Evolutionary conservation across 2,888 invertebrate species (phyloP).

Genomic region (Psylliodes chrysocephalus): DNA sequence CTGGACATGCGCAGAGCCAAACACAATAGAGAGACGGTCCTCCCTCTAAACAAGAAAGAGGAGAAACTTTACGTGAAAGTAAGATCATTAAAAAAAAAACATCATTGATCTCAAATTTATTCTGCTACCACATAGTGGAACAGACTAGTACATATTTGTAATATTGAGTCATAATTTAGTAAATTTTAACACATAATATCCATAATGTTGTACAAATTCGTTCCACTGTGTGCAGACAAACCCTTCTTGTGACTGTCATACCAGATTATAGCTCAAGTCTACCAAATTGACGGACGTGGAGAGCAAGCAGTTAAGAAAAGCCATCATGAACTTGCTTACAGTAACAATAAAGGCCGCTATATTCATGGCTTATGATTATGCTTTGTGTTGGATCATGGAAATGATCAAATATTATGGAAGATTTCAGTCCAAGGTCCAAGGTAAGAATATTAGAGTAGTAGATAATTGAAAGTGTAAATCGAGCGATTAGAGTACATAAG

Average conservation of each 20-base stretch:
- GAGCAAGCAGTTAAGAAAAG: conserved; percentile 68
- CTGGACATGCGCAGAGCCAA: conserved; percentile 72
- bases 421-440: conserved; percentile 64
- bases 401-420: conserved; percentile 65
- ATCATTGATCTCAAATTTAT: too few species aligned
- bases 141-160: too few species aligned
- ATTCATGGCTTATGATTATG: conserved; percentile 81
- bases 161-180: too few species aligned
- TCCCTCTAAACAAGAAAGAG: conserved; percentile 77
- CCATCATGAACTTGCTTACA: conserved; percentile 69
- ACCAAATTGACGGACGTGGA: conserved; percentile 71
- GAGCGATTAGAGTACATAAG: too few species aligned
- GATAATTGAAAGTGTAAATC: too few species aligned
- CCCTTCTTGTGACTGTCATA: neutral
- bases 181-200: too few species aligned
- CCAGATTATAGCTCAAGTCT: conserved; percentile 67
- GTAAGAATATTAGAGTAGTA: too few species aligned
- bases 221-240: too few species aligned
- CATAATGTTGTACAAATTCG: too few species aligned
- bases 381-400: conserved; percentile 80
- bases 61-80: conserved; percentile 72
- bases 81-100: too few species aligned
- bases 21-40: conserved; percentile 71
- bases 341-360: conserved; percentile 77
- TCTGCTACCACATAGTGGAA: too few species aligned